Percentiles rank a stretch among this genome's conserved stretches.
phyloP scores from a whole-genome alignment of 2,888 invertebrate species.

The Drosophila mercatorum region DNA sequence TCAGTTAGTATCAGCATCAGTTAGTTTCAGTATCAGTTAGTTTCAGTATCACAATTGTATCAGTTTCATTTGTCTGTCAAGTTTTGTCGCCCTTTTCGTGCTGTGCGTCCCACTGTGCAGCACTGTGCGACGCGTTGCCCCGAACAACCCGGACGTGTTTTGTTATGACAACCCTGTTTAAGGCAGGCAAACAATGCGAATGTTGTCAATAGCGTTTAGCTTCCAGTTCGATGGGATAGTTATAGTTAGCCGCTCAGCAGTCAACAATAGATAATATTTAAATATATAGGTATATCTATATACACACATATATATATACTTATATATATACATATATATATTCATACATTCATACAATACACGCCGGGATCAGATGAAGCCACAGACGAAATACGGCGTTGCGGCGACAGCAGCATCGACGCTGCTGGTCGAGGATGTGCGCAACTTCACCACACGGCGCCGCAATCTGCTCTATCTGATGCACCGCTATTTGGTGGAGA shows the following conservation, averaged over 20 bases:
- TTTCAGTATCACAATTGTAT: no score
- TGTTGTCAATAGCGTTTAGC: conserved; percentile 32
- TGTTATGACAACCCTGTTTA: conserved; percentile 58
- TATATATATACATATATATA: conserved; percentile 4
- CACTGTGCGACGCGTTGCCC: conserved; percentile 19
- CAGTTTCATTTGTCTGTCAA: no score
- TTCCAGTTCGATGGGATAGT: conserved; percentile 32
- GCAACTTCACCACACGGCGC: conserved; percentile 83
- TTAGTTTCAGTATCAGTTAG: no score
- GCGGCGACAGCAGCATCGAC: conserved; percentile 58
- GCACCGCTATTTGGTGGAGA: conserved; percentile 88
- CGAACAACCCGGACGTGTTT: conserved; percentile 22
- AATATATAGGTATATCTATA: not conserved
- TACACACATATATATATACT: not conserved
- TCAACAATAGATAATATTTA: conserved; percentile 11
- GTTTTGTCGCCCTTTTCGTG: no score
- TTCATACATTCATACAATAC: not conserved
- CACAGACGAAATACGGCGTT: conserved; percentile 67
- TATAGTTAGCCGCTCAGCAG: conserved; percentile 18
- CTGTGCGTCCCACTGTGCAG: not conserved
- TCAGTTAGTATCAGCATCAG: no score
- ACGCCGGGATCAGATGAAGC: conserved; percentile 43
- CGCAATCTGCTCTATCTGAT: conserved; percentile 88
- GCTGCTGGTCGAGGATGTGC: conserved; percentile 77
- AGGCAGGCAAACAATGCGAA: conserved; percentile 42